Evolutionary conservation across 2,888 invertebrate species (phyloP), one percentile per base, ranked within the genome.

Genomic region (Cremastobaeus sp.): DNA sequence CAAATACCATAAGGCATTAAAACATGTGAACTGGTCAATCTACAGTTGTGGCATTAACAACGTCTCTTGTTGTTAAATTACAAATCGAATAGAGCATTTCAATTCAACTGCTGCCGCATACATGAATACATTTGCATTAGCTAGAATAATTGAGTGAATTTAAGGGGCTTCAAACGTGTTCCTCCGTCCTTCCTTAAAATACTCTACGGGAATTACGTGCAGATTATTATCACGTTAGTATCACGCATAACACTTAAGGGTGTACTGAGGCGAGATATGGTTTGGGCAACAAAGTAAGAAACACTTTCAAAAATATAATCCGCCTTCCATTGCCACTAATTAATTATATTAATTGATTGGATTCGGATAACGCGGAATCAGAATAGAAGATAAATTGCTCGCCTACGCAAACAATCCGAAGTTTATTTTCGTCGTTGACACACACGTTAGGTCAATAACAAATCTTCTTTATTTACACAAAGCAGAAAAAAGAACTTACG

Each of bases 401-500:
- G n/a, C n/a, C n/a, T n/a, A n/a, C n/a, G n/a, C n/a, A n/a, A n/a
- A n/a, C n/a, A n/a, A n/a, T n/a, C n/a, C n/a, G n/a, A n/a, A n/a
- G n/a, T n/a, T n/a, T n/a, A n/a, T n/a, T n/a, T n/a, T n/a, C n/a
- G n/a, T n/a, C n/a, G n/a, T n/a, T n/a, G n/a, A n/a, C n/a, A n/a
- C n/a, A n/a, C n/a, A n/a, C n/a, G n/a, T n/a, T n/a, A n/a, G n/a
- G n/a, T n/a, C 8, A 25, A 25, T 25, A 25, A 25, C 3, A 25
- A 3, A 32, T 11, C 11, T 32, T 3, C 11, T 32, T 32, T 32
- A 3, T 32, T n/a, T n/a, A n/a, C 11, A 11, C 11, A n/a, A 32
- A n/a, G 4, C 5, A 32, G 11, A n/a, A 37, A 37, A 57, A 48
- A 17, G 25, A 52, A 77, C 84, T 83, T 77, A 87, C 87, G 64